Evolutionary conservation across 1,140 invertebrate species (phyloP).

Genomic region (Akabosia matsudoensis): DNA sequence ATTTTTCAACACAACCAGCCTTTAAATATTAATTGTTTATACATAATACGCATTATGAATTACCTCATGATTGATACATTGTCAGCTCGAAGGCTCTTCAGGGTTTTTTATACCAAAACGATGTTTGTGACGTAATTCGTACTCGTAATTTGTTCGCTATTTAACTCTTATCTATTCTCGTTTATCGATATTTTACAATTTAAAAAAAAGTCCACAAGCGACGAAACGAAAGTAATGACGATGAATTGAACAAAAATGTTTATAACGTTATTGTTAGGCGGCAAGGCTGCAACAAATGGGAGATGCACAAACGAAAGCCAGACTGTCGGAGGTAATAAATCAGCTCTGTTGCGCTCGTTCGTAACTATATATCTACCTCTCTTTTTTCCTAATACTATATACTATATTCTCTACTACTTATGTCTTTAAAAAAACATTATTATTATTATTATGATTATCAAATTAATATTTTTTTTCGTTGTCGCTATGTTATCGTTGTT

Average conservation of each 20-base stretch:
- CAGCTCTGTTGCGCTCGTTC: slow-evolving; percentile 47
- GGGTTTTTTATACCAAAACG: too few relatives aligned
- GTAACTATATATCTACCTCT: slow-evolving; percentile 29
- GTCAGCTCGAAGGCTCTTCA: too few relatives aligned
- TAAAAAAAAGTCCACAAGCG: not conserved
- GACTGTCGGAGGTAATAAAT: slow-evolving; percentile 46
- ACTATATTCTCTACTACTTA: not conserved
- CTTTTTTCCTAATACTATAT: slow-evolving; percentile 7
- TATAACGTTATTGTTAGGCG: slow-evolving; percentile 44
- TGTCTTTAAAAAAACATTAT: not conserved
- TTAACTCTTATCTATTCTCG: too few relatives aligned
- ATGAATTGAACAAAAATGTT: slow-evolving; percentile 12
- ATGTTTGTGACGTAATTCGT: not conserved
- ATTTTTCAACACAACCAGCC: not conserved
- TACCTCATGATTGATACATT: too few relatives aligned
- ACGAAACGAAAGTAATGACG: not conserved
- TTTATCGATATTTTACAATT: not conserved
- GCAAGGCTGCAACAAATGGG: slow-evolving; percentile 48
- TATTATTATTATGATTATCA: slow-evolving; percentile 7
- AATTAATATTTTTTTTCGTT: not conserved
- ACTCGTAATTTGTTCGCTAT: not conserved
- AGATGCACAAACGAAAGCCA: slow-evolving; percentile 46
- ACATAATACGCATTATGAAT: not conserved
- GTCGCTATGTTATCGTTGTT: not conserved
- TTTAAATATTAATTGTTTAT: not conserved